Evolutionary conservation across 37 sponge, comb jelly and placozoan species (phyloP), one percentile per base, ranked within the genome.

Genomic region (Ephydatia muelleri): DNA sequence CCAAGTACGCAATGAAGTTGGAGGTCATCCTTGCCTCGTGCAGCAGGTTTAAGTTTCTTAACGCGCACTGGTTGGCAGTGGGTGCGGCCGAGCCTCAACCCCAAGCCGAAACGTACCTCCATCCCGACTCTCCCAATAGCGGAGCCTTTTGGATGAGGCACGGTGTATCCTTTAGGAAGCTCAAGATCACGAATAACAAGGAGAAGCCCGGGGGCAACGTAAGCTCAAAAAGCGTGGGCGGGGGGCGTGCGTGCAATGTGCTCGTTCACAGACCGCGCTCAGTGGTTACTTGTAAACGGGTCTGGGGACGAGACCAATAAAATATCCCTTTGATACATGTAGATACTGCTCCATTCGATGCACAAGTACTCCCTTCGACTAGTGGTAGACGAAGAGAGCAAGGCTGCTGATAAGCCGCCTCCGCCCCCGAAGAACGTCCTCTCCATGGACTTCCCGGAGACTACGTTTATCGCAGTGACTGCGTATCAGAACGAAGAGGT

Each of bases 401-500:
- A 88, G 65, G 23, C 38, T 25, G 27, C 68, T 3, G 40, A 48
- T 39, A 70, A 78, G 22, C n/a, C 30, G 19, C 68, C 83, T n/a
- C 80, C 83, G 40, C 69, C 43, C 19, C 70, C 89, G 11, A 88
- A 75, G 26, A 49, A 40, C 26, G 80, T 88, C 12, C 49, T 86
- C 2, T 21, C 64, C 65, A 49, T 49, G 57, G 87, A 86, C 23
- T 95, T 95, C 68, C 92, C 86, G 2, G 95, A 95, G 73, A 95
- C 95, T 0, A 86, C 80, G 11, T 95, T 95, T 64, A 84, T 95
- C 28, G 92, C 95, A 35, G 95, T 95, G 27, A 95, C 95, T 14
- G 95, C 95, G 0, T 95, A 95, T 48, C 95, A 95, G 77, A 95
- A 95, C 79, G 92, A 95, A 72, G 94, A 89, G 83, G 86, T 86